Conservation (phyloP, 2,797 vertebrate genomes). For the Salmo trutta region DNA sequence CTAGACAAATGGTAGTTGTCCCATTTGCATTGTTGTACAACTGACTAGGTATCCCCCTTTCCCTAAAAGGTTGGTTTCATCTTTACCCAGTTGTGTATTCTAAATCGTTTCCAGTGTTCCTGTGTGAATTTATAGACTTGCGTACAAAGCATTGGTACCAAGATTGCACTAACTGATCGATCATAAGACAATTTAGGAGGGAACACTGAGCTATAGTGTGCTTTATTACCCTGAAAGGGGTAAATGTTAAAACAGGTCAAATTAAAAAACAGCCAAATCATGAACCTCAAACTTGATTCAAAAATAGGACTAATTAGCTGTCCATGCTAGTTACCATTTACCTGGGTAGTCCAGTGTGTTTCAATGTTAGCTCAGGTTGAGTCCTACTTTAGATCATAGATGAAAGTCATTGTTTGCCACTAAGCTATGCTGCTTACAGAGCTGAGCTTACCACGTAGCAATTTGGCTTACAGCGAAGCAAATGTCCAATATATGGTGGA, state of each 20-base stretch:
- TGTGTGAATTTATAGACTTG: neutral
- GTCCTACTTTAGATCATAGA: slow-evolving; percentile 3
- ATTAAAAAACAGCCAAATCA: slow-evolving; percentile 28
- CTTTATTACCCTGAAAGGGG: slow-evolving; percentile 1
- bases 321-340: slow-evolving; percentile 10
- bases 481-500: neutral
- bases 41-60: too few species aligned
- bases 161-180: neutral
- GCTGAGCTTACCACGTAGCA: slow-evolving; percentile 7
- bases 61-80: neutral
- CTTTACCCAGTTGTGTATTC: neutral
- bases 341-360: neutral
- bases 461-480: slow-evolving; percentile 3
- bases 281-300: neutral
- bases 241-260: neutral
- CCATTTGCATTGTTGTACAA: neutral
- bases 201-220: neutral
- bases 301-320: neutral
- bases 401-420: slow-evolving; percentile 40
- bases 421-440: slow-evolving; percentile 20
- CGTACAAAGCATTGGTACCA: neutral
- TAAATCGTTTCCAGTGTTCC: neutral
- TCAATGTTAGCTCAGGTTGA: neutral
- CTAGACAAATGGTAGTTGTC: neutral
- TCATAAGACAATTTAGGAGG: neutral